Evolutionary conservation across 2,113 vertebrate genomes (phyloP).

Genomic region (Hypomesus transpacificus): DNA sequence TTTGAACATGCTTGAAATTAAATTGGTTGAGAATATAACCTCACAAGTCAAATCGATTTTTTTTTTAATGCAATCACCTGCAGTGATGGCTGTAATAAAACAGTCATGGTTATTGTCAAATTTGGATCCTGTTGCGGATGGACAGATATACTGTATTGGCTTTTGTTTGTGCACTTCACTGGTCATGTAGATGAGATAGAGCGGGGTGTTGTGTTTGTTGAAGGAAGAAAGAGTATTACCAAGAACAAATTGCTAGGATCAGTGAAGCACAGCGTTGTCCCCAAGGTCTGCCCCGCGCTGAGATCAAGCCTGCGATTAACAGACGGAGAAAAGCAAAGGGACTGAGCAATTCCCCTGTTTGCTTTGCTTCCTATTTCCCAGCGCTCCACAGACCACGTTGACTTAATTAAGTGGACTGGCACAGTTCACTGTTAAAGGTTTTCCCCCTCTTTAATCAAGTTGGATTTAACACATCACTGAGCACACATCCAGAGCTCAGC

Average conservation of each 20-base stretch:
- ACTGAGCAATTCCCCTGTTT: slow-evolving; percentile 57
- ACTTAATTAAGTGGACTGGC: slow-evolving; percentile 71
- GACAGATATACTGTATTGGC: slow-evolving; percentile 27
- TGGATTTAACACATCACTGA: slow-evolving; percentile 72
- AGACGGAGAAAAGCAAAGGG: slow-evolving; percentile 51
- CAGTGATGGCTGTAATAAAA: slow-evolving; percentile 37
- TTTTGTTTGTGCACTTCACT: slow-evolving; percentile 33
- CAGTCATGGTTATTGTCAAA: slow-evolving; percentile 41
- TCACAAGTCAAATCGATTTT: too few relatives aligned
- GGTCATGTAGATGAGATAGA: slow-evolving; percentile 41
- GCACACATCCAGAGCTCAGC: slow-evolving; percentile 49
- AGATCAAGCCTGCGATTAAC: slow-evolving; percentile 72
- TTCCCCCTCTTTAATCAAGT: slow-evolving; percentile 72
- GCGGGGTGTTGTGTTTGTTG: slow-evolving; percentile 33
- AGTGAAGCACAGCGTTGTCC: slow-evolving; percentile 64
- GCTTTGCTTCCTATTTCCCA: slow-evolving; percentile 63
- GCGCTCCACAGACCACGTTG: slow-evolving; percentile 53
- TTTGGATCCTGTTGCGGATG: slow-evolving; percentile 44
- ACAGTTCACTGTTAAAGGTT: slow-evolving; percentile 57
- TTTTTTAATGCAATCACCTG: neutral
- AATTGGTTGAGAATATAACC: neutral
- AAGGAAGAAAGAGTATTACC: slow-evolving; percentile 51
- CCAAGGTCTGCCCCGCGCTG: slow-evolving; percentile 56
- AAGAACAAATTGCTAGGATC: slow-evolving; percentile 72
- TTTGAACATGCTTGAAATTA: slow-evolving; percentile 8